A percentile compares a stretch with the other conserved stretches of the same genome.
These are phyloP conservation scores for Catharus fuscescens DNA, from an alignment of 2,113 vertebrate genomes.

Conservation along the genomic window DNA sequence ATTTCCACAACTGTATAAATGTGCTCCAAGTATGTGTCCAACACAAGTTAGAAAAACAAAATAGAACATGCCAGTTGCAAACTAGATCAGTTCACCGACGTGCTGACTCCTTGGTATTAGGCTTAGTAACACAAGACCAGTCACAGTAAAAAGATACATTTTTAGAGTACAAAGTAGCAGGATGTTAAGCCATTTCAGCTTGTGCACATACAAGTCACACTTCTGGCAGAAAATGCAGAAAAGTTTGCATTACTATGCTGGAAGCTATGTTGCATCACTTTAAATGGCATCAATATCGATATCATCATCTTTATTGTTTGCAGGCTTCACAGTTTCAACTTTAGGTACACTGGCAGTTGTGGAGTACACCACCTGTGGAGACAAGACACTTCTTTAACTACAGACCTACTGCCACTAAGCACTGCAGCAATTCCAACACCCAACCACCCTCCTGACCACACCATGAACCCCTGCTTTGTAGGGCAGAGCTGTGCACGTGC, in stretches of 20 bases:
- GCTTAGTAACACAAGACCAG: constrained; percentile 79
- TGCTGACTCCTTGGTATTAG: constrained; percentile 76
- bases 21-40: constrained; percentile 78
- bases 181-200: constrained; percentile 78
- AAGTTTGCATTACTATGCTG: constrained; percentile 69
- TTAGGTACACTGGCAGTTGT: constrained; percentile 91
- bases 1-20: constrained; percentile 82
- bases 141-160: constrained; percentile 75
- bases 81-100: constrained; percentile 73
- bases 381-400: neutral
- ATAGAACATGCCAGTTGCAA: constrained; percentile 81
- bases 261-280: constrained; percentile 71
- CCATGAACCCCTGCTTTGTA: accelerated
- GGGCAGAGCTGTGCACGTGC: accelerated
- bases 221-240: constrained; percentile 75
- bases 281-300: constrained; percentile 99
- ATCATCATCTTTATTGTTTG: constrained; percentile 90
- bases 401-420: neutral
- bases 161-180: constrained; percentile 77
- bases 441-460: accelerated
- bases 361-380: constrained; percentile 92
- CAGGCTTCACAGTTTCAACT: constrained; percentile 92
- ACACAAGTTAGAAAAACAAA: constrained; percentile 78
- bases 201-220: constrained; percentile 78
- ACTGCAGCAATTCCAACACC: neutral